Percentiles rank a stretch among this genome's conserved stretches.
Evolutionary conservation across 1,140 invertebrate species (phyloP).

Genomic region (Metaphire vulgaris): DNA sequence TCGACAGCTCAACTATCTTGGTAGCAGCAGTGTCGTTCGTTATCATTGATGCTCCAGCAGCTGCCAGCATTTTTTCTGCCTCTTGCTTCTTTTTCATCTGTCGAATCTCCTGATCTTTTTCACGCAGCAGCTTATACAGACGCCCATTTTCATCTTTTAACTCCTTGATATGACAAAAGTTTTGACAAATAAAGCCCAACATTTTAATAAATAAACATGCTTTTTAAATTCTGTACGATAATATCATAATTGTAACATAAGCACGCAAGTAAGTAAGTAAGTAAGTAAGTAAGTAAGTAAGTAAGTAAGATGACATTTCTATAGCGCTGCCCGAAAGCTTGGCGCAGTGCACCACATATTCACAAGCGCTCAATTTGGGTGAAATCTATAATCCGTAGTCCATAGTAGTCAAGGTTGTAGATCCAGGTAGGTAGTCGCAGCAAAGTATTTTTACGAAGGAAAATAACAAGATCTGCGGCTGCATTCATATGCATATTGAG

Average conservation of each 20-base stretch:
- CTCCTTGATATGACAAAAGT: slow-evolving; percentile 35
- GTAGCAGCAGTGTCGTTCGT: slow-evolving; percentile 49
- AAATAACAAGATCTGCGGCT: no score
- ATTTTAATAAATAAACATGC: background rate
- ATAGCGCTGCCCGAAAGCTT: no score
- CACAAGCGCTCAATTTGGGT: background rate
- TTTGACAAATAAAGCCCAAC: background rate
- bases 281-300: background rate
- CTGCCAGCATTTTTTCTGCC: slow-evolving; percentile 36
- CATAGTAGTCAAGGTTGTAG: no score
- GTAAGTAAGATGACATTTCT: background rate
- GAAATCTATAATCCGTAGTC: no score
- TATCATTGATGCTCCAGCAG: slow-evolving; percentile 28
- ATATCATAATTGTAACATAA: background rate
- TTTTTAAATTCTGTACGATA: background rate
- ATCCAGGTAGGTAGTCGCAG: no score
- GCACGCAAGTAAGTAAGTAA: background rate
- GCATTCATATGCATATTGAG: no score
- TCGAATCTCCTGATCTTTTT: slow-evolving; percentile 51
- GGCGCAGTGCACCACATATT: background rate
- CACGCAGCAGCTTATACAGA: slow-evolving; percentile 48
- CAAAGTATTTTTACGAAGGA: no score
- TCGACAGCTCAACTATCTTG: slow-evolving; percentile 52
- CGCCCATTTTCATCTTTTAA: slow-evolving; percentile 52
- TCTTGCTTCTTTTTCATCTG: slow-evolving; percentile 47